Percentiles rank a stretch among this genome's conserved stretches.
Conservation (phyloP, 2,797 vertebrate species). For the Sternarchorhynchus goeldii region DNA sequence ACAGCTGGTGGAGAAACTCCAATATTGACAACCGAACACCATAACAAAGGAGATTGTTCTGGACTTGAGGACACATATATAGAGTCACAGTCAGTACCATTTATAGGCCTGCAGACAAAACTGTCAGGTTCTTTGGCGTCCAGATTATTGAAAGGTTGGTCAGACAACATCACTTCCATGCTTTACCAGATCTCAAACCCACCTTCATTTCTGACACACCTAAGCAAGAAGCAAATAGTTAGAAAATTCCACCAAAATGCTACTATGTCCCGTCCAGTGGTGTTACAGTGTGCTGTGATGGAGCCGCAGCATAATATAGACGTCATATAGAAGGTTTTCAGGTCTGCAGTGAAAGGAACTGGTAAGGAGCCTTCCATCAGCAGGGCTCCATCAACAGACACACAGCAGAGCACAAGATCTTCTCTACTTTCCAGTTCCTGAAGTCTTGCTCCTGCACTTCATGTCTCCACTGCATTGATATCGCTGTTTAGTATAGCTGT, state of each 20-base stretch:
- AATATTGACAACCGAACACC: not conserved
- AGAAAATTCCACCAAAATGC: too few species aligned
- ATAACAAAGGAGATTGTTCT: slow-evolving; percentile 4
- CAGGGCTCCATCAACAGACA: not conserved
- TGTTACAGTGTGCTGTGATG: not conserved
- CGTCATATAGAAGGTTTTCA: not conserved
- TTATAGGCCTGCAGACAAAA: not conserved
- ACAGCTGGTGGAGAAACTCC: not conserved
- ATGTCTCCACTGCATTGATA: too few species aligned
- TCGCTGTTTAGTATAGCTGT: not conserved
- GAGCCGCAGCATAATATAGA: too few species aligned
- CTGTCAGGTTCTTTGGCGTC: not conserved
- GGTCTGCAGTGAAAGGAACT: too few species aligned
- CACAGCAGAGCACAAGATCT: not conserved
- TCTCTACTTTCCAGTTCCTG: not conserved
- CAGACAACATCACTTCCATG: not conserved
- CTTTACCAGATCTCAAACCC: not conserved
- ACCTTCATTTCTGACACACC: too few species aligned
- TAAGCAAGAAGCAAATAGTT: too few species aligned
- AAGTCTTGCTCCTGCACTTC: not conserved
- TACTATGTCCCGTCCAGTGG: not conserved
- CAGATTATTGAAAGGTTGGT: not conserved
- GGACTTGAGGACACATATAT: not conserved
- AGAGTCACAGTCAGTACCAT: not conserved
- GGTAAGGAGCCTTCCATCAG: too few species aligned